A percentile compares a stretch with the other conserved stretches of the same genome.
These are phyloP conservation scores for Hetaerina americana DNA, from an alignment of 1,140 invertebrate species.

Conservation along the genomic window DNA sequence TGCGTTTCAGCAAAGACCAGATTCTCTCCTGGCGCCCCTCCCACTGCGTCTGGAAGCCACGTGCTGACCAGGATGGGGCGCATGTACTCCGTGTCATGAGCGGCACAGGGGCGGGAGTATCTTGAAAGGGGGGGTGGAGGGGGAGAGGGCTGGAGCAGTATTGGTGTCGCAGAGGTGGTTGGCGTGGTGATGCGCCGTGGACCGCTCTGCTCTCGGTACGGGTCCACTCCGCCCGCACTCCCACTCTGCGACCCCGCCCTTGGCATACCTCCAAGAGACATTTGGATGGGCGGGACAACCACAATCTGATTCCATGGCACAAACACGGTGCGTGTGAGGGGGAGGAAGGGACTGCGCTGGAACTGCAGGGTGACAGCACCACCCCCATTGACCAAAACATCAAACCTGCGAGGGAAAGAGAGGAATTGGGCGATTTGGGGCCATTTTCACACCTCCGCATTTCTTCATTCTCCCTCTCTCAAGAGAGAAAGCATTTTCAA, in stretches of 20 bases:
- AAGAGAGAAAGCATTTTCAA: too few relatives aligned
- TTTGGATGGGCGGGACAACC: constrained; percentile 71
- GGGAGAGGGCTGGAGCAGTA: not conserved
- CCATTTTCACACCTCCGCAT: too few relatives aligned
- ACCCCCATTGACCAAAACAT: constrained; percentile 95
- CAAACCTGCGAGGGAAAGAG: constrained; percentile 60
- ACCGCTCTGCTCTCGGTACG: constrained; percentile 10
- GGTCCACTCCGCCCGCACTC: constrained; percentile 12
- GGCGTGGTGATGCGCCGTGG: not conserved
- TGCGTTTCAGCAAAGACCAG: constrained; percentile 79
- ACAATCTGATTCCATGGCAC: constrained; percentile 94
- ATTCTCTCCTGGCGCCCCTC: constrained; percentile 63
- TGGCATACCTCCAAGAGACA: constrained; percentile 58
- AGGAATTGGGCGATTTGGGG: too few relatives aligned
- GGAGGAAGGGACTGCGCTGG: constrained; percentile 80
- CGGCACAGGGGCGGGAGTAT: constrained; percentile 50
- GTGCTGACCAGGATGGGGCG: constrained; percentile 70
- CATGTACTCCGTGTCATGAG: constrained; percentile 71
- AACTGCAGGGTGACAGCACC: constrained; percentile 96
- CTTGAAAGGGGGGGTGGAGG: constrained; percentile 1
- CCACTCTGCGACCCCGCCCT: not conserved
- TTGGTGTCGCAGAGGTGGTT: not conserved
- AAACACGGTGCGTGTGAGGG: constrained; percentile 72
- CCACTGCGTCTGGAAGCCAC: constrained; percentile 73
- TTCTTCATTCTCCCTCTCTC: too few relatives aligned